Percentiles rank a stretch among this genome's conserved stretches.
phyloP scores from a whole-genome alignment of 2,797 vertebrate species.

The Sphenodon punctatus region DNA sequence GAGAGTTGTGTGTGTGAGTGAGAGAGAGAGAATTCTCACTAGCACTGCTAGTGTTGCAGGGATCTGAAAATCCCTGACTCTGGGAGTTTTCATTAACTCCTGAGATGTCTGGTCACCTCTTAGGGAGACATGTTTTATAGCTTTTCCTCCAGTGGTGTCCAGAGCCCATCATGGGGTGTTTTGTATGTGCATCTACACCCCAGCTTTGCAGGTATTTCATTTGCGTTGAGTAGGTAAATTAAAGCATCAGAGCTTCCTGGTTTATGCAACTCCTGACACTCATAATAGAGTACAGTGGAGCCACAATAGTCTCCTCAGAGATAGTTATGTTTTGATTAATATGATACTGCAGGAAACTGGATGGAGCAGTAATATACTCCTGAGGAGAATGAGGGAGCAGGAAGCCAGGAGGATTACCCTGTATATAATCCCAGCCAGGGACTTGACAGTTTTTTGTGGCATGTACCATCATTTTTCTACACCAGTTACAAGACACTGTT shows the following conservation, averaged over 20 bases:
- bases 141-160: neutral
- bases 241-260: neutral
- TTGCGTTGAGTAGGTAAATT: neutral
- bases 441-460: neutral
- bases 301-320: neutral
- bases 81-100: slow-evolving; percentile 11
- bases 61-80: no score
- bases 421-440: neutral
- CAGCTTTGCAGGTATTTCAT: neutral
- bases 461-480: neutral
- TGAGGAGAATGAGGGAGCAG: neutral
- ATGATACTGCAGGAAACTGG: neutral
- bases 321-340: neutral
- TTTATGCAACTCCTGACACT: neutral
- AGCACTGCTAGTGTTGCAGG: no score
- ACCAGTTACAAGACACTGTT: neutral
- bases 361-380: neutral
- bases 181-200: neutral
- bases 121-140: neutral
- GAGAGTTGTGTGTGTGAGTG: no score
- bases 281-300: neutral
- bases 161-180: neutral
- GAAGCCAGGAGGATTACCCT: neutral
- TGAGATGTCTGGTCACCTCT: neutral
- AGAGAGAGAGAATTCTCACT: no score